Evolutionary conservation across 2,797 vertebrate genomes (phyloP).

Genomic region (Sebastes diaconus): DNA sequence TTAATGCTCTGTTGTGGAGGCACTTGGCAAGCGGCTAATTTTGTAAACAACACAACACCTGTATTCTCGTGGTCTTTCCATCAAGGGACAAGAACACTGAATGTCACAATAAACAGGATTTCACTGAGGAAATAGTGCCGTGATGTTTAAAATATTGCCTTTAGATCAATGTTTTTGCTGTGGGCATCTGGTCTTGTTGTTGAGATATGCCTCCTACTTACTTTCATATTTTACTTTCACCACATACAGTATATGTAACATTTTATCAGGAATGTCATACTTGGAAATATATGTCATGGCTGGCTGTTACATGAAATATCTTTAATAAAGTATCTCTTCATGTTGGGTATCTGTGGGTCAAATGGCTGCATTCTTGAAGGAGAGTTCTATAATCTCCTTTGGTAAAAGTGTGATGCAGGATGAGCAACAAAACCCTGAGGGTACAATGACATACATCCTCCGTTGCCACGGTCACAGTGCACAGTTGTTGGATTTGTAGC

Average conservation of each 20-base stretch:
- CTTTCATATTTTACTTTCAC: background rate
- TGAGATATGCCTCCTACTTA: background rate
- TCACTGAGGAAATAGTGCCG: background rate
- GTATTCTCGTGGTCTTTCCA: conserved; percentile 6
- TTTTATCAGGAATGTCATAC: background rate
- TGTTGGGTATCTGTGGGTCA: conserved; percentile 22
- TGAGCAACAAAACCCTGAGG: conserved; percentile 5
- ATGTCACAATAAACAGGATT: conserved; percentile 15
- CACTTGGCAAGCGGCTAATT: conserved; percentile 56
- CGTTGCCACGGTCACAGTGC: background rate
- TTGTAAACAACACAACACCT: conserved; percentile 57
- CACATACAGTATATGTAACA: background rate
- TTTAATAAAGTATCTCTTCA: background rate
- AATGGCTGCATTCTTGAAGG: conserved; percentile 6
- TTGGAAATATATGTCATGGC: background rate
- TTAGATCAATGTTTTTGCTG: background rate
- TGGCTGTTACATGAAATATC: background rate
- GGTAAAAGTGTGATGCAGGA: conserved; percentile 24
- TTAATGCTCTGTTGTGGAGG: conserved; percentile 51
- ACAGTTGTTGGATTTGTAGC: background rate
- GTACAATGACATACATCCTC: conserved; percentile 17
- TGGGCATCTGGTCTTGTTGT: background rate
- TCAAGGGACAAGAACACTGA: conserved; percentile 1
- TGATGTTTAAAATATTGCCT: background rate
- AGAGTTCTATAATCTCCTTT: conserved; percentile 25